Conservation (phyloP, 2,113 vertebrate species). For the Centrocercus urophasianus region DNA sequence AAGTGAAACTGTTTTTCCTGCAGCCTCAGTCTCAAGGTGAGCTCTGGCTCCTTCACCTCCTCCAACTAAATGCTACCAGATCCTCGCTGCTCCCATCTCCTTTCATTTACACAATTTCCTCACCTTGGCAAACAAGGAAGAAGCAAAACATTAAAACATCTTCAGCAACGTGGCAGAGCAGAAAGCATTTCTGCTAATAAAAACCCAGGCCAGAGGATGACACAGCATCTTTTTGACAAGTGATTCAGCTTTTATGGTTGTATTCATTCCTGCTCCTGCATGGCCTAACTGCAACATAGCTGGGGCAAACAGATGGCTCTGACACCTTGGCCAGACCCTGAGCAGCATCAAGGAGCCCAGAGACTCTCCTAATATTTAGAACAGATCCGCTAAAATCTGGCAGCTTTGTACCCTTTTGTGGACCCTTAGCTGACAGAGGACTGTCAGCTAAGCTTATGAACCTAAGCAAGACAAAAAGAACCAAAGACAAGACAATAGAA, state of each 20-base stretch:
- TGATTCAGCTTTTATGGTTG: not conserved
- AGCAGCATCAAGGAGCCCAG: not conserved
- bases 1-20: not conserved
- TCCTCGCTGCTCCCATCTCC: not conserved
- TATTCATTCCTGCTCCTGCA: not conserved
- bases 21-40: not conserved
- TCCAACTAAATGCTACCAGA: not conserved
- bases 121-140: not conserved
- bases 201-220: not conserved
- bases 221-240: not conserved
- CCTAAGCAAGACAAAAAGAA: not conserved
- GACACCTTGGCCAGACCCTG: fast-evolving
- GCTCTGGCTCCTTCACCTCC: not conserved
- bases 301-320: not conserved
- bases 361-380: not conserved
- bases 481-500: not conserved
- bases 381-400: not conserved
- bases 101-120: not conserved
- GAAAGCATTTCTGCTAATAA: not conserved
- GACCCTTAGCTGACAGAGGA: no score
- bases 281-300: not conserved
- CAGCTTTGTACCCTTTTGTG: not conserved
- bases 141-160: not conserved
- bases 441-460: not conserved
- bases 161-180: not conserved